Evolutionary conservation across 2,113 vertebrate species (phyloP).

Genomic region (Hippocampus zosterae): DNA sequence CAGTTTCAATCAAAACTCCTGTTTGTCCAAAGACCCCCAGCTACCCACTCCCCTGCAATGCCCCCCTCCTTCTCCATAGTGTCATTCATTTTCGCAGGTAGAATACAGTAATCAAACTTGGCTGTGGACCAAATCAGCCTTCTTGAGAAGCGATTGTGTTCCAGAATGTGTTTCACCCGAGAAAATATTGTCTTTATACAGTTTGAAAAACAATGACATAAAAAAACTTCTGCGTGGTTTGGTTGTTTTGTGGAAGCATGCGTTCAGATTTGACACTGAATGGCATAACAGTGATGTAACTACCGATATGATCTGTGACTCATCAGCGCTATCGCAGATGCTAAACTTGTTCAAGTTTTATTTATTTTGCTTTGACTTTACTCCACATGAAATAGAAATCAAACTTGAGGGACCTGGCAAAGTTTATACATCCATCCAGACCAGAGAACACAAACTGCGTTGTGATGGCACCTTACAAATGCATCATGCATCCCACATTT

Average conservation of each 20-base stretch:
- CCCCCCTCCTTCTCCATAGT: too few relatives aligned
- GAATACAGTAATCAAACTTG: neutral
- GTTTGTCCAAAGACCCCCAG: too few relatives aligned
- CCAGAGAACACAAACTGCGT: neutral
- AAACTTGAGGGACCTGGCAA: neutral
- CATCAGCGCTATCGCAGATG: neutral
- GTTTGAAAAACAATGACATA: neutral
- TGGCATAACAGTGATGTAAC: neutral
- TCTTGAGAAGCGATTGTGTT: neutral
- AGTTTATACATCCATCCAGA: neutral
- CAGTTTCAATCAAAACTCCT: neutral
- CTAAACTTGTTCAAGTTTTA: neutral
- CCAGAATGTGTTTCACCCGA: neutral
- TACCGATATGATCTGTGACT: neutral
- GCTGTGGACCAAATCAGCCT: neutral
- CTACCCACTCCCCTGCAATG: too few relatives aligned
- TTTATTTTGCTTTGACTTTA: neutral
- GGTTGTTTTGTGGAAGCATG: neutral
- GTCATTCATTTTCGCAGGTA: neutral
- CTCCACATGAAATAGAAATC: neutral
- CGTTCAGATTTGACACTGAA: neutral
- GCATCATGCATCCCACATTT: slow-evolving; percentile 8
- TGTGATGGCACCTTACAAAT: neutral
- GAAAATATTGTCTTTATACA: slow-evolving; percentile 4
- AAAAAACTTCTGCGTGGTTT: neutral